phyloP scores from a whole-genome alignment of 2,797 vertebrate genomes.

The Enteromius anoplus region DNA sequence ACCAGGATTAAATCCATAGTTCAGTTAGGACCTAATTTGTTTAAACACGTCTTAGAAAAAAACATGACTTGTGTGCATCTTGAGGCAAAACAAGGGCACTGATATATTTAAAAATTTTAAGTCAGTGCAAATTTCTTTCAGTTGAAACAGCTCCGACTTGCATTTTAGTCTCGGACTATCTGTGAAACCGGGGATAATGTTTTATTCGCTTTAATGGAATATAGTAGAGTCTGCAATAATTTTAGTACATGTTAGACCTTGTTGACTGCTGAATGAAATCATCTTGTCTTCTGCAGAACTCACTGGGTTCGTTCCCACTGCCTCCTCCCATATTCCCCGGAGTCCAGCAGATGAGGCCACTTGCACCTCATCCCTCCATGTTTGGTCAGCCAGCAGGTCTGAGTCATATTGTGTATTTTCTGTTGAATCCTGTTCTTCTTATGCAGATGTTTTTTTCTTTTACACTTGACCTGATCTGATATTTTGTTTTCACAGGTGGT shows the following conservation, averaged over 20 bases:
- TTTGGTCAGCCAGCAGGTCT: constrained; percentile 84
- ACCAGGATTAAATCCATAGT: no score
- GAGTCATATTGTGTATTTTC: background rate
- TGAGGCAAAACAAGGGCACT: no score
- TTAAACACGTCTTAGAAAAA: no score
- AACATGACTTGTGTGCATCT: no score
- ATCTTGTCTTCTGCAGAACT: constrained; percentile 73
- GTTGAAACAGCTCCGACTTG: no score
- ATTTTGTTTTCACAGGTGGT: constrained; percentile 63
- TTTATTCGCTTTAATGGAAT: background rate
- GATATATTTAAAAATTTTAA: no score
- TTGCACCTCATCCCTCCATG: constrained; percentile 81
- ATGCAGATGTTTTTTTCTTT: background rate
- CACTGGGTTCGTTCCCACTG: constrained; percentile 86
- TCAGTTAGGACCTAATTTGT: no score
- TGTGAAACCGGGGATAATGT: no score
- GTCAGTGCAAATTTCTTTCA: no score
- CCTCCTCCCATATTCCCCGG: constrained; percentile 84
- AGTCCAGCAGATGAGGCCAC: constrained; percentile 79
- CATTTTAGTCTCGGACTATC: no score
- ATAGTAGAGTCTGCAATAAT: background rate
- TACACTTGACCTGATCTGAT: background rate
- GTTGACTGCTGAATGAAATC: background rate
- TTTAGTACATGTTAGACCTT: background rate
- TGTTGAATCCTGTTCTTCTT: background rate